Conservation (phyloP, 2,113 vertebrate genomes). For the Enhydra lutris region DNA sequence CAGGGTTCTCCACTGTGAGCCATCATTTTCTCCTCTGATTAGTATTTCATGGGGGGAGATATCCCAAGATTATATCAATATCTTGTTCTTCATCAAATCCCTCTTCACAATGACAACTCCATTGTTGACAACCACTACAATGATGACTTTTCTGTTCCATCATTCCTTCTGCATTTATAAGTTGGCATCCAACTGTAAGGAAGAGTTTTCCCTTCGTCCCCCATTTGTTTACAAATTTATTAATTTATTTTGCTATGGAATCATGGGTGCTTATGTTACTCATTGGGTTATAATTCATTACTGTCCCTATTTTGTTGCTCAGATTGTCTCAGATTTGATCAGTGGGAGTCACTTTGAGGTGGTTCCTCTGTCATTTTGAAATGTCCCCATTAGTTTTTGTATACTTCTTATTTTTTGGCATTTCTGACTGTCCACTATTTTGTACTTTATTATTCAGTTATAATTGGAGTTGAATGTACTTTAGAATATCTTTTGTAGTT, state of each 20-base stretch:
- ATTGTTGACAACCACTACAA: background rate
- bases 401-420: background rate
- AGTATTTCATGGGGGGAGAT: background rate
- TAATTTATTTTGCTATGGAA: background rate
- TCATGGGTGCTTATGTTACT: background rate
- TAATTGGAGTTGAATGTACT: background rate
- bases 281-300: background rate
- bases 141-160: background rate
- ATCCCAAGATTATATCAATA: background rate
- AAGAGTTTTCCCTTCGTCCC: background rate
- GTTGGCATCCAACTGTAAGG: background rate
- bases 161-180: background rate
- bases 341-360: background rate
- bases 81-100: background rate
- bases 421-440: background rate
- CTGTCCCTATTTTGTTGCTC: background rate
- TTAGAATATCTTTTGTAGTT: constrained; percentile 14
- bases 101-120: background rate
- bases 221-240: background rate
- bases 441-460: constrained; percentile 6
- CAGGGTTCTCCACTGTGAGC: background rate
- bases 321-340: background rate
- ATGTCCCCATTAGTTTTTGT: background rate
- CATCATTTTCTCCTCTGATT: background rate
- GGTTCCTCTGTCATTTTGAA: background rate